Evolutionary conservation across 2,888 invertebrate genomes (phyloP), one percentile per base, ranked within the genome.

Genomic region (Periphyllus acericola): DNA sequence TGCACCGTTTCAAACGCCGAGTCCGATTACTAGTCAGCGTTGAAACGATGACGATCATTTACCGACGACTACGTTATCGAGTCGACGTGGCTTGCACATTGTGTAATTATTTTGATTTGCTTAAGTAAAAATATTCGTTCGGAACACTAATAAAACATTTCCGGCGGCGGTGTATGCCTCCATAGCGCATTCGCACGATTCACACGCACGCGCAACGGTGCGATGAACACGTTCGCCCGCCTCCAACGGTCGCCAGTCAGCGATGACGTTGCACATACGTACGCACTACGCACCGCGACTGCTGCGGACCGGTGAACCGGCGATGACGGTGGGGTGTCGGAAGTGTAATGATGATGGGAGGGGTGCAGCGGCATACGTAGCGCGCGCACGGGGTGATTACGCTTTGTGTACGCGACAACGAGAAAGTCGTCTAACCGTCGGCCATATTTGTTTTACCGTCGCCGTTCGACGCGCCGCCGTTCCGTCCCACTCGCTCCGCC

Each of bases 251-350:
- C 17, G 66, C n/a, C 46, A 46, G 46, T 14, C 36, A n/a, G 80
- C 80, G 82, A 82, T 82, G 82, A 82, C 82, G 82, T 82, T 71
- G 82, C 82, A 82, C 68, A 71, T 46, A 82, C 25, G 46, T 46
- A 17, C 46, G 46, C 14, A n/a, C n/a, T n/a, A n/a, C n/a, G n/a
- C n/a, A n/a, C n/a, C 14, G 71, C 71, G 71, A 71, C 32, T 46
- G 46, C 9, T 46, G 32, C 32, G 29, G 34, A 14, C 60, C 25
- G 21, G 60, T 4, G 60, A 3, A 36, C n/a, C 36, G 36, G 80
- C 80, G 81, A 71, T 81, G 68, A 46, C 68, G 81, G 29, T 46
- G 11, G 21, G 46, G 11, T 46, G 46, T 46, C 14, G 11, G 46
- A 14, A 0, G 14, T 14, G 46, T 32, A 11, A 29, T 81, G 68